A percentile compares a stretch with the other conserved stretches of the same genome.
Evolutionary conservation across 2,888 invertebrate genomes (phyloP).

Genomic region (Pammene aurita): DNA sequence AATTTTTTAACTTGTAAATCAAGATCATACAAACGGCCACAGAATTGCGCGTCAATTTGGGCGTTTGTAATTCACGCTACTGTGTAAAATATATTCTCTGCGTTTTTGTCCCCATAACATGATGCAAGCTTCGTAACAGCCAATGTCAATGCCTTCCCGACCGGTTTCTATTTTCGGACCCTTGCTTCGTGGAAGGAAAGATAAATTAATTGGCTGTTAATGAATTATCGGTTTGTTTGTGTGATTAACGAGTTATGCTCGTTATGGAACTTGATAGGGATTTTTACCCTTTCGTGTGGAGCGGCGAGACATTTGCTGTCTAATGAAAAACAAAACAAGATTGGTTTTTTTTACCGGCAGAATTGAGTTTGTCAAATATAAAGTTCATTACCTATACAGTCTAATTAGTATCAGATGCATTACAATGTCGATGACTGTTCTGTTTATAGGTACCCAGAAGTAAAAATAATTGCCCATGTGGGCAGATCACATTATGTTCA

Average conservation of each 20-base stretch:
- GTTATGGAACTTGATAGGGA: slow-evolving; percentile 3
- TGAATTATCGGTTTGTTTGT: slow-evolving; percentile 26
- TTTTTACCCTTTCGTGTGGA: background rate
- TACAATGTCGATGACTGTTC: background rate
- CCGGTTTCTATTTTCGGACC: slow-evolving; percentile 54
- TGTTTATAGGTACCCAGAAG: too few species aligned
- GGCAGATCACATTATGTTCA: background rate
- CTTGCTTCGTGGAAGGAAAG: slow-evolving; percentile 34
- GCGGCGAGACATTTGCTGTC: background rate
- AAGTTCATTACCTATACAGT: too few species aligned
- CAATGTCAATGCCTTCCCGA: slow-evolving; percentile 69
- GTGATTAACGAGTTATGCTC: slow-evolving; percentile 25
- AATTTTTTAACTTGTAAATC: too few species aligned
- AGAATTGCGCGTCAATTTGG: too few species aligned
- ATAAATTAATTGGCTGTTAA: slow-evolving; percentile 36
- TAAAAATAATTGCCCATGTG: too few species aligned
- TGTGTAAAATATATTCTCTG: background rate
- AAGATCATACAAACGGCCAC: too few species aligned
- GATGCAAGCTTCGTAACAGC: slow-evolving; percentile 71
- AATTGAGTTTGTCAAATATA: too few species aligned
- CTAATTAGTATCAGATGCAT: background rate
- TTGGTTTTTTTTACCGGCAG: background rate
- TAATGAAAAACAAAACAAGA: background rate
- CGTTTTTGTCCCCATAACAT: slow-evolving; percentile 51
- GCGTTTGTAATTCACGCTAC: background rate